Evolutionary conservation across 2,797 vertebrate genomes (phyloP).

Genomic region (Notoglanidium macrostoma): DNA sequence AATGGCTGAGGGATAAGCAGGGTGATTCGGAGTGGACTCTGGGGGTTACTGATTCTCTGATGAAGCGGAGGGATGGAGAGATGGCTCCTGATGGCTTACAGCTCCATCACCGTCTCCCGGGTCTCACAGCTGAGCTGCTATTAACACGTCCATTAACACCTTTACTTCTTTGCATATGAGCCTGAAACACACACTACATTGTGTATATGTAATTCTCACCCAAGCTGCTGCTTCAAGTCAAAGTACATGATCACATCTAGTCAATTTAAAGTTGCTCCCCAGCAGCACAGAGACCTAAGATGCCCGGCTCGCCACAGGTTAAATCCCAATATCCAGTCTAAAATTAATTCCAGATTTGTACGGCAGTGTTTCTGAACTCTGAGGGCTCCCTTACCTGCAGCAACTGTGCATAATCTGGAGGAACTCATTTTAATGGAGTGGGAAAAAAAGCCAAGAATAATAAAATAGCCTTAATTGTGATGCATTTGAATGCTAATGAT

Average conservation of each 20-base stretch:
- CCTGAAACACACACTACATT: not conserved
- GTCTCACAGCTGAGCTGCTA: not conserved
- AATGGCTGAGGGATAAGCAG: not conserved
- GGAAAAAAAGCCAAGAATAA: not conserved
- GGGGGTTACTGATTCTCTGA: not conserved
- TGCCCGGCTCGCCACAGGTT: not conserved
- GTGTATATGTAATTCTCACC: not conserved
- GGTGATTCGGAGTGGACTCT: not conserved
- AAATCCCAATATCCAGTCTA: not conserved
- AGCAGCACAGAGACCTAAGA: not conserved
- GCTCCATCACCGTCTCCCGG: not conserved
- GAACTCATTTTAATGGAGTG: not conserved
- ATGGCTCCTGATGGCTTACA: not conserved
- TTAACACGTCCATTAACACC: not conserved
- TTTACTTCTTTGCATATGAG: not conserved
- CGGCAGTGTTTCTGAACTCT: not conserved
- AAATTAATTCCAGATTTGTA: not conserved
- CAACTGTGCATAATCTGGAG: not conserved
- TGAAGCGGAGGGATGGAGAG: not conserved
- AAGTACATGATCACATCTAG: not conserved
- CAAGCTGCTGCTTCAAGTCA: not conserved
- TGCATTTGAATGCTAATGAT: constrained; percentile 60
- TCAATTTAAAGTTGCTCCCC: not conserved
- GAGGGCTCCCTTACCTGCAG: not conserved
- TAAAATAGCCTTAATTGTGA: constrained; percentile 57